Base-by-base conservation (phyloP, 2,113 vertebrate genomes). In the Lepidothrix coronata region DNA sequence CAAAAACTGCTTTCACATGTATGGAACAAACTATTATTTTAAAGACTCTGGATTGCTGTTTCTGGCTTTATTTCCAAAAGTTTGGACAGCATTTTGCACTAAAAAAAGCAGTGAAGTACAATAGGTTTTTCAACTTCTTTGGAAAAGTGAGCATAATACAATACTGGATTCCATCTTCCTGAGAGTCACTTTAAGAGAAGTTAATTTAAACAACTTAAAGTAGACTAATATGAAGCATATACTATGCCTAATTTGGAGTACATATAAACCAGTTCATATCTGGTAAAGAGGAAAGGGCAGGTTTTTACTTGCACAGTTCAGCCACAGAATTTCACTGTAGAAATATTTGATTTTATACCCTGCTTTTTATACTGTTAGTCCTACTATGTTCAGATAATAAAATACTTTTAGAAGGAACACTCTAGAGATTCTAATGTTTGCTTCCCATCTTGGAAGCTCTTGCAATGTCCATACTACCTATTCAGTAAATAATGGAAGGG, bases 1-100 rank as follows among this genome's bases (percentile, higher is more conserved):
- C 68, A 75, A 59, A 78, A 95, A 92, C 43, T 94, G 61, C 68
- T 89, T 97, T 96, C 93, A 96, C 90, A 94, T 84, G 76, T 87
- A 93, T 75, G 70, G 73, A 88, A 91, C 1, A 2, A 82, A 95
- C 54, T 41, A 85, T 46, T 89, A 71, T 81, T 80, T 95, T 93
- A 83, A 92, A 85, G 44, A 88, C 58, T 72, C 44, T 39, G 30
- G 63, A 84, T 77, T 94, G 79, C 68, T 92, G 37, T 75, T 95
- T 86, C 85, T 95, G 86, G 96, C 73, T 55, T 91, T 55, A 81
- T 84, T 94, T 93, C 86, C 23, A 23, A 24, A 81, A 75, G 37
- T 62, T 77, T 86, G 72, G 68, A 84, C 52, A 86, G 22, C 41
- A 68, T 57, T 84, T 89, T 75, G 22, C n/a, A 62, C 57, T 83